These are phyloP conservation scores for Neuroterus valhalla DNA, from an alignment of 1,140 invertebrate genomes.

Conservation along the genomic window DNA sequence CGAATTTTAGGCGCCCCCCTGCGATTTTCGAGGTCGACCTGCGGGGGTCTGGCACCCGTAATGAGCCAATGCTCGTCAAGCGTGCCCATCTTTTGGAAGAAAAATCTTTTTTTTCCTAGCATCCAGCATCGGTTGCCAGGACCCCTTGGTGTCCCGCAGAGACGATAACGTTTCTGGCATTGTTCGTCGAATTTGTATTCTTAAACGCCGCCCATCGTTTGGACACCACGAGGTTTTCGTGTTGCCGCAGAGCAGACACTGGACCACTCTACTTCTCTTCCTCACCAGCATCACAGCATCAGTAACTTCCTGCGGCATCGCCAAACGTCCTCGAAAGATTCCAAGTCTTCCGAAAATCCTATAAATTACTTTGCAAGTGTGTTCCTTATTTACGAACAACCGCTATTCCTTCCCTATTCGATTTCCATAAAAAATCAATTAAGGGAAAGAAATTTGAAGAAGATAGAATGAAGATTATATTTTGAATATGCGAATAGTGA, in stretches of 20 bases:
- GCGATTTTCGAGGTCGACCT: conserved; percentile 62
- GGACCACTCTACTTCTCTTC: conserved; percentile 18
- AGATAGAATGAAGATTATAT: neutral
- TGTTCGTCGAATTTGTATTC: conserved; percentile 70
- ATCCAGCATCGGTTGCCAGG: conserved; percentile 42
- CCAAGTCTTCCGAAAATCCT: neutral
- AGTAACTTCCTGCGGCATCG: conserved; percentile 25
- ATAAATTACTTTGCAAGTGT: conserved; percentile 3
- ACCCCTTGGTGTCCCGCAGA: conserved; percentile 52
- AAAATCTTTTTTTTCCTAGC: conserved; percentile 43
- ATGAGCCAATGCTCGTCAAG: conserved; percentile 63
- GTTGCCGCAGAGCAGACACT: conserved; percentile 35
- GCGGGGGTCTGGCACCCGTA: conserved; percentile 68
- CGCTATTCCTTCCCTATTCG: neutral
- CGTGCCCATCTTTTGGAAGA: conserved; percentile 51
- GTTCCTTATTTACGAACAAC: conserved; percentile 13
- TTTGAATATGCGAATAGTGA: no score
- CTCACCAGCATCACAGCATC: conserved; percentile 1
- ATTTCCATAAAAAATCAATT: conserved; percentile 20
- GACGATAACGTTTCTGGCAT: conserved; percentile 66
- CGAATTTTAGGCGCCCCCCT: conserved; percentile 59
- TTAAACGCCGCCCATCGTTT: conserved; percentile 59
- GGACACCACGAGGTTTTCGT: conserved; percentile 62
- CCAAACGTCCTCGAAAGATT: conserved; percentile 1
- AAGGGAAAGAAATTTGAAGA: neutral